Evolutionary conservation across 2,888 invertebrate genomes (phyloP), one percentile per base, ranked within the genome.

Genomic region (Ctenicera cuprea): DNA sequence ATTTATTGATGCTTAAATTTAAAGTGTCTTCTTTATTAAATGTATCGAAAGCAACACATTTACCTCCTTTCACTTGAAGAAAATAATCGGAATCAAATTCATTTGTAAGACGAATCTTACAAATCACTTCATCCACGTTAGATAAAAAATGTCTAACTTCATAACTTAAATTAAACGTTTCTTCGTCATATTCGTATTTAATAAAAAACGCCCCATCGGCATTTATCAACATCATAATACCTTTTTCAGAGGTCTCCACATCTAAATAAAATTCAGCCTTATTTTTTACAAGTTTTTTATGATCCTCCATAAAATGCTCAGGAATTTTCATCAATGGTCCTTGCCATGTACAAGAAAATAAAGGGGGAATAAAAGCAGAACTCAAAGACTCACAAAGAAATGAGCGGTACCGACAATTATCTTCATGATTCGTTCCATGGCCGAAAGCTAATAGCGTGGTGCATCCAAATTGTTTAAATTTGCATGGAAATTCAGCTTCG

Each of bases 401-500:
- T 20, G 61, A 63, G 2, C 70, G 33, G 50, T 26, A 63, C 9
- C 1, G 7, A 22, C 70, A 70, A 14, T n/a, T 41, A 11, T 38
- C 8, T 30, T 70, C 70, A 18, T 70, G 70, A 5, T 52, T 38
- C 0, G 33, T 18, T 1, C 26, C 54, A 12, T 70, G 20, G 22
- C 38, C 26, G 26, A 38, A 70, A 9, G 18, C 7, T n/a, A 70
- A 18, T 0, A 0, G 0, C 20, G 62, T 38, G 7, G 18, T 30
- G n/a, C 71, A 71, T 5, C 71, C 71, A 7, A 18, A 11, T n/a
- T 57, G 26, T 5, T 64, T 43, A 26, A 54, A 80, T 67, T 69
- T 64, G 75, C 85, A 85, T 1, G 85, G 84, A 76, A 82, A 85
- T 9, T 72, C n/a, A 65, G 82, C 84, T 30, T 78, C 77, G 5